Base-by-base conservation (phyloP, 2,113 vertebrate genomes). In the Herpetotheres cachinnans region DNA sequence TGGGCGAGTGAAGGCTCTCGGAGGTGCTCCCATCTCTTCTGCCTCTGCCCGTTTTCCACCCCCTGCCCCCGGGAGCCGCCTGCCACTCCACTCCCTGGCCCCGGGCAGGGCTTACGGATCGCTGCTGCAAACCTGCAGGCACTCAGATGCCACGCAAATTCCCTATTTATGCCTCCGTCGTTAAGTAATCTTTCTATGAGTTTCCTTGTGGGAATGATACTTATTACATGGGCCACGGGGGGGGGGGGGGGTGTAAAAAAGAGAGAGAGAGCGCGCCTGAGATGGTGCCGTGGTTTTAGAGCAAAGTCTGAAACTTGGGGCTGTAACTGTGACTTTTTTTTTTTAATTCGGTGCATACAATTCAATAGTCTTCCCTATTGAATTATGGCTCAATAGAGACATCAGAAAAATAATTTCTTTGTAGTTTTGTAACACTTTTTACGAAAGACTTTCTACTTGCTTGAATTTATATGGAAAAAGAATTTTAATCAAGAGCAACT, bases 41-140 rank as follows among this genome's bases (percentile, higher is more conserved):
- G 19, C 15, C 15, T 9, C 71, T 18, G 22, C 72, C 61, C 13
- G 0, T 21, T 32, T 65, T n/a, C 32, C 21, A 24, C 11, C 50
- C 50, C 36, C 46, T 19, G n/a, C 50, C n/a, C 7, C 0, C 1
- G 17, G 17, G 34, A 54, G 21, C 32, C 1, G 5, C 55, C n/a
- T 17, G 42, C 22, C 1, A 2, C 55, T 14, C 81, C 30, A 1
- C 17, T 38, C 56, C 67, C 56, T 7, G 70, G 40, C 36, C 50
- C 36, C 46, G 29, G 12, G 20, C 54, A 8, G 36, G 72, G 36
- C 52, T 50, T 29, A 30, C 0, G 2, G 10, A 8, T n/a, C 1
- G 1, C 62, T n/a, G 0, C 8, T 1, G 4, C 42, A 29, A 42
- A 59, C 7, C 44, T 20, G 52, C 25, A 30, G 20, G 16, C 16